Conservation (phyloP, 2,113 vertebrate species). For the Salvelinus alpinus region DNA sequence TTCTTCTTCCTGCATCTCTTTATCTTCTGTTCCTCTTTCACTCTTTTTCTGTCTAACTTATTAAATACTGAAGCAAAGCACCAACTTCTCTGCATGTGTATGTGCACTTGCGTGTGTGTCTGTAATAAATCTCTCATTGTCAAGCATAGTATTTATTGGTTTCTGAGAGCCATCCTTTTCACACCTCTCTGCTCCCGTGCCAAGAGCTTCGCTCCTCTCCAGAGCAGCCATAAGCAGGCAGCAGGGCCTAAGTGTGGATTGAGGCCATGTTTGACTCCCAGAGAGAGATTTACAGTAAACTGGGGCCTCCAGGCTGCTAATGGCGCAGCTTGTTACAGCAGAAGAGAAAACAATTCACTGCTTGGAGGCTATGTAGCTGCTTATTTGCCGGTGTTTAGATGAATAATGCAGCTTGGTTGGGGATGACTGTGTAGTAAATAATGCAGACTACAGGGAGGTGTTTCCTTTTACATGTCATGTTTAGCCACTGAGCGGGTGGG, state of each 20-base stretch:
- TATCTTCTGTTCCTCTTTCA: neutral
- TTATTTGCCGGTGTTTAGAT: constrained; percentile 49
- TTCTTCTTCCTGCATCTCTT: neutral
- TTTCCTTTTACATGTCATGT: constrained; percentile 42
- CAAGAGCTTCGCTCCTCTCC: neutral
- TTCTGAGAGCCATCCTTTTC: constrained; percentile 22
- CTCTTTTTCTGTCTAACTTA: neutral
- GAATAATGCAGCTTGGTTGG: constrained; percentile 52
- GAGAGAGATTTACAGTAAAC: neutral
- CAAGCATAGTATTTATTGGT: constrained; percentile 32
- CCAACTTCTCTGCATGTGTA: too few species aligned
- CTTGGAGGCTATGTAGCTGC: constrained; percentile 33
- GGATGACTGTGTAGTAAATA: constrained; percentile 51
- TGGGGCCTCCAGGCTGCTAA: constrained; percentile 25
- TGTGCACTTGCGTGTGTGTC: too few species aligned
- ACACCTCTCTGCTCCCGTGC: neutral
- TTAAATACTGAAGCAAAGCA: neutral
- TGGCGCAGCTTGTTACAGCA: constrained; percentile 34
- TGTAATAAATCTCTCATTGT: constrained; percentile 19
- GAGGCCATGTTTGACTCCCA: neutral
- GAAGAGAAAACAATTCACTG: constrained; percentile 22
- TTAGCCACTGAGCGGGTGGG: constrained; percentile 27
- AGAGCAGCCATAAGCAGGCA: too few species aligned
- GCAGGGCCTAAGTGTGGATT: neutral
- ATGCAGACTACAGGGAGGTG: constrained; percentile 46